Percentiles rank a stretch among this genome's conserved stretches.
These are phyloP conservation scores for Etheostoma cragini DNA, from an alignment of 2,113 vertebrate genomes.

Conservation along the genomic window DNA sequence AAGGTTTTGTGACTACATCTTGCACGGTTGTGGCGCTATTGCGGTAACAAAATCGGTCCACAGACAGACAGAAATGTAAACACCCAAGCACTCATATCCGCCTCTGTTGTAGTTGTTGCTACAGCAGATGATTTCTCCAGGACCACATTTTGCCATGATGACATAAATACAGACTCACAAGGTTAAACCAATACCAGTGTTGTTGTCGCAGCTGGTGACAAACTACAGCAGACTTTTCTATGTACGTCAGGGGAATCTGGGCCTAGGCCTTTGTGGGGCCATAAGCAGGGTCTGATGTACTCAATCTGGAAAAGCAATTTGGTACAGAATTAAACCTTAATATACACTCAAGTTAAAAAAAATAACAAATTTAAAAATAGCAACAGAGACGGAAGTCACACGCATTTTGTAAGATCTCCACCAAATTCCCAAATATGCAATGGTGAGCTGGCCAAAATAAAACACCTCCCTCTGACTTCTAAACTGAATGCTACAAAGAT, in stretches of 20 bases:
- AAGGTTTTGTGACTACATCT: background rate
- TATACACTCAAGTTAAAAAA: background rate
- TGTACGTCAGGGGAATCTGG: background rate
- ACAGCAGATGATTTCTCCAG: background rate
- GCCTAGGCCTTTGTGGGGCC: background rate
- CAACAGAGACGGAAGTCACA: background rate
- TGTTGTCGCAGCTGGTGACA: background rate
- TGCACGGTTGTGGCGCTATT: background rate
- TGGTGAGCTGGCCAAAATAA: background rate
- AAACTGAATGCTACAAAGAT: background rate
- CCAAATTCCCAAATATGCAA: background rate
- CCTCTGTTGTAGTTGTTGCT: background rate
- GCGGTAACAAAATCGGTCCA: background rate
- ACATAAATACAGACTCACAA: no score
- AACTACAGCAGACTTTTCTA: background rate
- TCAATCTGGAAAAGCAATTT: background rate
- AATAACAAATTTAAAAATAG: background rate
- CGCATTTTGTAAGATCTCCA: background rate
- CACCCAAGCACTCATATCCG: background rate
- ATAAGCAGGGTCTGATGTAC: background rate
- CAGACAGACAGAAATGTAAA: background rate
- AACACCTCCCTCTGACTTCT: background rate
- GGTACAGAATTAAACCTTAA: background rate
- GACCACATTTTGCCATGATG: background rate
- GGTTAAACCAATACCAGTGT: no score